Base-by-base conservation (phyloP, 2,888 invertebrate genomes). In the Mechanitis mazaeus region DNA sequence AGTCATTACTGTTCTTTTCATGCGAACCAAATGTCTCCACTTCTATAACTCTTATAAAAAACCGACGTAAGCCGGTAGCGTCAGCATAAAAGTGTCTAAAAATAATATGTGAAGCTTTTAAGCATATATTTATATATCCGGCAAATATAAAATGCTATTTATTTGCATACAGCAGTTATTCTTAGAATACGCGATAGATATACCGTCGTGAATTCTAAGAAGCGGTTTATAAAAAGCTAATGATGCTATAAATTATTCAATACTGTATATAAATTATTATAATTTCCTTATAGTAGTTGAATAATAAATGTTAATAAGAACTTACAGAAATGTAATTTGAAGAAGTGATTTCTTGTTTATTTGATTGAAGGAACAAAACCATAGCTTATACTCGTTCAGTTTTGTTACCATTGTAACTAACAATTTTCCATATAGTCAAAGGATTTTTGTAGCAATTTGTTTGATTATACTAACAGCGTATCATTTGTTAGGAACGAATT, bases 21-120 rank as follows among this genome's bases (percentile, higher is more conserved):
- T 57, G 61, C 35, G 42, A 55, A 47, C 46, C 55, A 47, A 61
- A 61, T 61, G 58, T 61, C 57, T 54, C 61, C 58, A 61, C 61
- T 61, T 38, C 55, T 55, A 55, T 58, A 38, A 47, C 55, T 47
- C 55, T 61, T 58, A 55, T 55, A 50, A 61, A 61, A 60, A 61
- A 61, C 38, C 42, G 38, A 58, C 58, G 55, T 33, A 33, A 55
- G 33, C 31, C 9, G 20, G 61, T 58, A 61, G 47, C 58, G 58
- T 61, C 47, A 55, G 58, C 58, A 58, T 45, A 45, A 42, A 7
- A 42, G 42, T 42, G 11, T 42, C 42, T 42, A 42, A 42, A 42
- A 7, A 9, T 42, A 42, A 42, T 6, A 9, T 9, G 9, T 9
- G 1, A 42, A 57, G 35, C 20, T 58, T 58, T 33, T 54, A 35